Base-by-base conservation (phyloP, 2,888 invertebrate species). In the Oxystoma pomonae region DNA sequence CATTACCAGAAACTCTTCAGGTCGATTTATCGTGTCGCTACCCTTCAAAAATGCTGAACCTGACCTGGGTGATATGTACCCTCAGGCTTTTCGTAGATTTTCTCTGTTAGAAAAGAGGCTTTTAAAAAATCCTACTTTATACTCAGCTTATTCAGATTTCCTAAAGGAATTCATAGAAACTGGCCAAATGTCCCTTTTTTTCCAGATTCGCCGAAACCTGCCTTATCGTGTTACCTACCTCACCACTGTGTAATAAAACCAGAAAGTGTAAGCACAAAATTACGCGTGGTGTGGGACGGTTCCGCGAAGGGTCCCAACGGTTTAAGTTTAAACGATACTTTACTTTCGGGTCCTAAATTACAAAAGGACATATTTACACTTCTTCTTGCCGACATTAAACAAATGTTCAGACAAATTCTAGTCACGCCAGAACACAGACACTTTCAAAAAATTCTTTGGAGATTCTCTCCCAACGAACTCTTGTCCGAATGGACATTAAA, bases 201-300 rank as follows among this genome's bases (percentile, higher is more conserved):
- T 16, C 21, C 17, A 18, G 20, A 50, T 16, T 22, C 16, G 5
- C 19, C 1, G 18, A 53, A 19, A 19, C 49, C 62, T 17, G 3
- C 51, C 12, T 21, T 58, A 16, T 20, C 35, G 1, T 57, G 55
- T 57, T 68, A 59, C 20, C 21, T 68, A 19, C 67, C 67, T 5
- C 63, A 67, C 53, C 63, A 61, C 35, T 60, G 56, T 55, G 57
- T 68, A 0, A 9, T 64, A 20, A 56, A 55, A 22, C 62, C 67
- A 7, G 57, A 63, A 1, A 65, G 58, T 21, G 49, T 50, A 1
- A 61, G 55, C 12, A 62, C 62, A 3, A 64, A 66, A 60, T 17
- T 66, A 9, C 57, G 66, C 9, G 63, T 67, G 1, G 68, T 64
- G 2, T 63, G 9, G 9, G 59, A 63, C 35, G 59, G 16, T 55